phyloP scores from a whole-genome alignment of 2,888 invertebrate genomes.

The Pseudoips prasinana region DNA sequence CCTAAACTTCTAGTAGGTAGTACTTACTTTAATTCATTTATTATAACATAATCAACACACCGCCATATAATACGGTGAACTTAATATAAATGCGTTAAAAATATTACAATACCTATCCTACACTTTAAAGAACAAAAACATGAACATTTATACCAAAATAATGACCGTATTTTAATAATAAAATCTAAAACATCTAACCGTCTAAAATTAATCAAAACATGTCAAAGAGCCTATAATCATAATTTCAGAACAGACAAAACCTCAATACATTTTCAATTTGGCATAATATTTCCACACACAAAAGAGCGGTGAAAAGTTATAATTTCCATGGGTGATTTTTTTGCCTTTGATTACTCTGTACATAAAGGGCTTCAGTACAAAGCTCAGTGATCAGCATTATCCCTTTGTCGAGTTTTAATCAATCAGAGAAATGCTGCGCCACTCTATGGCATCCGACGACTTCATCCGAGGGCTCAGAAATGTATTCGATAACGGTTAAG shows the following conservation, averaged over 20 bases:
- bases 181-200: no score
- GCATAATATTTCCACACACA: slow-evolving; percentile 36
- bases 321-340: slow-evolving; percentile 62
- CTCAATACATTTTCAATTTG: slow-evolving; percentile 18
- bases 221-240: not conserved
- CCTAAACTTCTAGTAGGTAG: no score
- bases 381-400: slow-evolving; percentile 76
- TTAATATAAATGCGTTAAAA: no score
- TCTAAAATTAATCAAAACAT: no score
- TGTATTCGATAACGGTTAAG: slow-evolving; percentile 22
- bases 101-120: no score
- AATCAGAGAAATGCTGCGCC: slow-evolving; percentile 62
- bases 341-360: slow-evolving; percentile 71
- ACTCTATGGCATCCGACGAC: slow-evolving; percentile 20
- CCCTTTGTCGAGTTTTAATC: slow-evolving; percentile 80
- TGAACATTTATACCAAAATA: no score
- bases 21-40: no score
- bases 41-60: no score
- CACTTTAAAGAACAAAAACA: no score
- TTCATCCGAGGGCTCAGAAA: slow-evolving; percentile 25
- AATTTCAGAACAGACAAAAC: slow-evolving; percentile 5
- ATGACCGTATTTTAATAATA: no score
- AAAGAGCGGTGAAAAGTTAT: slow-evolving; percentile 49
- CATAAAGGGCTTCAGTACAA: slow-evolving; percentile 75
- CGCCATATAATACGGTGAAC: no score